These are phyloP conservation scores for Plecturocebus donacophilus DNA, from an alignment of 2,113 vertebrate species.

Conservation along the genomic window DNA sequence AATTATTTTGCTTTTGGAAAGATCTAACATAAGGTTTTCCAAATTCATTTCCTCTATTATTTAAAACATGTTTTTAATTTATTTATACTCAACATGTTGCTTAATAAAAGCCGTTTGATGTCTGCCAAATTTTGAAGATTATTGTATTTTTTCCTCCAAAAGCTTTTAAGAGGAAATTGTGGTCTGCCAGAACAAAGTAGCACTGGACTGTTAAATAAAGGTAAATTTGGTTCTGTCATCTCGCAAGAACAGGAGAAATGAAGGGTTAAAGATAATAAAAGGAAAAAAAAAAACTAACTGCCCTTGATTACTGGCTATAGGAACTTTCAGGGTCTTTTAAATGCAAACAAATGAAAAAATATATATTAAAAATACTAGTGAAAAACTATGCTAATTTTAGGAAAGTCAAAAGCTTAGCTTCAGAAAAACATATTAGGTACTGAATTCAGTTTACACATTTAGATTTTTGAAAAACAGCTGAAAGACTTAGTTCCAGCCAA, in stretches of 20 bases:
- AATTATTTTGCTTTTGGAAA: conserved; percentile 32
- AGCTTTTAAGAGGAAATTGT: conserved; percentile 28
- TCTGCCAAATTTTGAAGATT: conserved; percentile 42
- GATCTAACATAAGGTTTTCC: not conserved
- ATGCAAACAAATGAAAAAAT: conserved; percentile 5
- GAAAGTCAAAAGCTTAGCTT: conserved; percentile 8
- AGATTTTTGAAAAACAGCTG: conserved; percentile 8
- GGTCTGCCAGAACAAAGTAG: not conserved
- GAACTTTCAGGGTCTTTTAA: not conserved
- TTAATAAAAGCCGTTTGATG: conserved; percentile 46
- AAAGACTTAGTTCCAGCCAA: conserved; percentile 50
- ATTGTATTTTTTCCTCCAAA: conserved; percentile 6
- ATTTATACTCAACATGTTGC: conserved; percentile 34
- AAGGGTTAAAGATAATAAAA: not conserved
- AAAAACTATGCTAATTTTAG: not conserved
- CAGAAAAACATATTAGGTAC: conserved; percentile 11
- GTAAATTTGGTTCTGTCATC: not conserved
- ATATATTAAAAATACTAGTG: not conserved
- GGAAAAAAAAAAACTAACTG: not conserved
- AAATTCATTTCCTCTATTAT: conserved; percentile 15
- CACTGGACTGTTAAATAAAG: not conserved
- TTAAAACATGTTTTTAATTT: conserved; percentile 43
- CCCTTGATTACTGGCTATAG: not conserved
- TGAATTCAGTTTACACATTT: conserved; percentile 37
- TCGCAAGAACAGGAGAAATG: not conserved